Evolutionary conservation across 2,113 vertebrate genomes (phyloP).

Genomic region (Hoplias malabaricus): DNA sequence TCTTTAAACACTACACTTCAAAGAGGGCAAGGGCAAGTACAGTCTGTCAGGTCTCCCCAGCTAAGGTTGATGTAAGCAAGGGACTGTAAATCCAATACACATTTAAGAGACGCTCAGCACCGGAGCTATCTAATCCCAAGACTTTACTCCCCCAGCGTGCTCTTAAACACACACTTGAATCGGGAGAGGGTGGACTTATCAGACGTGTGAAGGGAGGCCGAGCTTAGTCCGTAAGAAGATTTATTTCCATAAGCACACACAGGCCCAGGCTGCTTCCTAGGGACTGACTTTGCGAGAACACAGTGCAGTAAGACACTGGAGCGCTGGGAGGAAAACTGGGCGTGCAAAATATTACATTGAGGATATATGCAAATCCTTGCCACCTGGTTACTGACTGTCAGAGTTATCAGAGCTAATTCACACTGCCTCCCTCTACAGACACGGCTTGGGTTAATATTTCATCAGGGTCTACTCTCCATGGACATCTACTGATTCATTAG

Average conservation of each 20-base stretch:
- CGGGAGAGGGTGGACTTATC: slow-evolving; percentile 53
- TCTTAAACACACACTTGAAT: slow-evolving; percentile 47
- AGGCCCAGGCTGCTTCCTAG: slow-evolving; percentile 36
- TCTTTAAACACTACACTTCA: background rate
- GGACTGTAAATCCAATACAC: slow-evolving; percentile 44
- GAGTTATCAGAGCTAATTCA: background rate
- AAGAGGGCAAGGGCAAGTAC: background rate
- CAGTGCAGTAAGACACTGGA: slow-evolving; percentile 7
- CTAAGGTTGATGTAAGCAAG: slow-evolving; percentile 20
- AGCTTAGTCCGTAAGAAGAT: slow-evolving; percentile 63
- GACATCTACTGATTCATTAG: background rate
- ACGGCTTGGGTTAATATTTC: background rate
- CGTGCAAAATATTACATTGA: background rate
- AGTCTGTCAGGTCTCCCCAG: background rate
- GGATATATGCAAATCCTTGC: slow-evolving; percentile 10
- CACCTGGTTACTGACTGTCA: background rate
- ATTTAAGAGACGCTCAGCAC: slow-evolving; percentile 49
- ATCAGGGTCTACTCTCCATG: background rate
- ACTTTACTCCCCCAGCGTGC: slow-evolving; percentile 34
- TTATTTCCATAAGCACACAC: slow-evolving; percentile 61
- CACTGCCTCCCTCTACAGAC: background rate
- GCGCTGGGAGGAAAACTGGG: background rate
- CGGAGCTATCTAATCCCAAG: slow-evolving; percentile 29
- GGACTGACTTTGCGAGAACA: slow-evolving; percentile 50
- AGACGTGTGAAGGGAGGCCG: slow-evolving; percentile 51